These are phyloP conservation scores for Dicentrarchus labrax DNA, from an alignment of 2,113 vertebrate species.

Conservation along the genomic window DNA sequence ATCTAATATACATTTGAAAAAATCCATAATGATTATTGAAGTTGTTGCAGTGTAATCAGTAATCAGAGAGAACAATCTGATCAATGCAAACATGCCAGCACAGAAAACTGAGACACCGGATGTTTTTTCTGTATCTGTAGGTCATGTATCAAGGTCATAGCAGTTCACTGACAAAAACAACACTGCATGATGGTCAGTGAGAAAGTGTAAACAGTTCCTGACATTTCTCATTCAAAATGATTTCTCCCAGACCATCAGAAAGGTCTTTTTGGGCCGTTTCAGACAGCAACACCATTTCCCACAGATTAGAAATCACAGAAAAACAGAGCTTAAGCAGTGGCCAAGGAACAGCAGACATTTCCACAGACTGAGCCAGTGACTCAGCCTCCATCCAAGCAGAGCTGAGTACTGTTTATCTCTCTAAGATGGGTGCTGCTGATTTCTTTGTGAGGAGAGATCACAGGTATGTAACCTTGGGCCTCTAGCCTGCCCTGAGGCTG, in stretches of 20 bases:
- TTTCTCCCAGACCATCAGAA: conserved; percentile 28
- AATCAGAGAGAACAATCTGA: conserved; percentile 11
- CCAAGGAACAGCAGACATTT: conserved; percentile 66
- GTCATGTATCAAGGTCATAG: conserved; percentile 42
- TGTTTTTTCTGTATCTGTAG: conserved; percentile 18
- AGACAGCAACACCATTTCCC: conserved; percentile 40
- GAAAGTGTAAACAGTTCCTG: conserved; percentile 41
- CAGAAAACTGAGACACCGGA: conserved; percentile 4
- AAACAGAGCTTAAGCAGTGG: conserved; percentile 43
- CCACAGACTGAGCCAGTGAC: conserved; percentile 65
- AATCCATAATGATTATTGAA: not conserved
- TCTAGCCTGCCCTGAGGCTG: conserved; percentile 65
- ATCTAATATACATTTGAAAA: not conserved
- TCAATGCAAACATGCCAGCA: not conserved
- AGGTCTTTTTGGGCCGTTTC: conserved; percentile 30
- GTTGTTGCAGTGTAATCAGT: conserved; percentile 9
- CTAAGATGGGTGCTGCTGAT: conserved; percentile 73
- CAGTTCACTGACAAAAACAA: conserved; percentile 36
- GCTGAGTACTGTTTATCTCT: conserved; percentile 67
- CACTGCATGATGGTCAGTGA: conserved; percentile 5
- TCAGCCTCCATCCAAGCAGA: conserved; percentile 66
- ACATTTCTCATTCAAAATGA: conserved; percentile 55
- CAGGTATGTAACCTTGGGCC: conserved; percentile 67
- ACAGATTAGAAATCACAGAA: conserved; percentile 55
- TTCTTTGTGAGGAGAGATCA: conserved; percentile 66